phyloP scores from a whole-genome alignment of 2,113 vertebrate genomes.

The Pampusana beccarii region DNA sequence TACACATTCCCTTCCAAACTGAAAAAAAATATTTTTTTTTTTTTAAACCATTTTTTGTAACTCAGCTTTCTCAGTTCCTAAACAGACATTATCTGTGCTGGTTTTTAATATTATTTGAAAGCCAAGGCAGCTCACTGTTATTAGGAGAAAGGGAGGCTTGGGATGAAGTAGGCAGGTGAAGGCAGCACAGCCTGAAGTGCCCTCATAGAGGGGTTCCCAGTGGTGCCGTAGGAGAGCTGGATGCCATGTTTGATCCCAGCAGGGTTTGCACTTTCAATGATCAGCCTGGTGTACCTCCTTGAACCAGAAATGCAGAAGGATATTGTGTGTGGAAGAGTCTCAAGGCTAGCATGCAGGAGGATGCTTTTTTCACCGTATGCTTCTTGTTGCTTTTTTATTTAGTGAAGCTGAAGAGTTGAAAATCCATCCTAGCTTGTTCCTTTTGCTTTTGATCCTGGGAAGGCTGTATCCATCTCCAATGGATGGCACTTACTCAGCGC shows the following conservation, averaged over 20 bases:
- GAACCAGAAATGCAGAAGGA: not conserved
- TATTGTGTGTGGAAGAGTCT: not conserved
- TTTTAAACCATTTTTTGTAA: not conserved
- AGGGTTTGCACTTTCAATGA: not conserved
- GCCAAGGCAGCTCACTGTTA: not conserved
- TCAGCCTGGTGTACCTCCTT: not conserved
- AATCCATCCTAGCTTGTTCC: slow-evolving; percentile 89
- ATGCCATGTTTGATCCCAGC: not conserved
- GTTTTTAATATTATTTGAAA: not conserved
- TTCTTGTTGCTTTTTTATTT: not conserved
- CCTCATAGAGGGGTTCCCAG: not conserved
- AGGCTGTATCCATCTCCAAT: slow-evolving; percentile 94
- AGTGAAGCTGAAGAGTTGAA: slow-evolving; percentile 76
- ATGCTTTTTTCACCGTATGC: not conserved
- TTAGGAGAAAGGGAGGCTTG: not conserved
- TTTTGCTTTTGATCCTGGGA: slow-evolving; percentile 90
- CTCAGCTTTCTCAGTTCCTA: not conserved
- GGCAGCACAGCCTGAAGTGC: not conserved
- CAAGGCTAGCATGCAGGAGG: not conserved
- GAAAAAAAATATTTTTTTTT: not conserved
- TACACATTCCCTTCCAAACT: not conserved
- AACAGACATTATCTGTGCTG: not conserved
- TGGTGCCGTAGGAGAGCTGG: not conserved
- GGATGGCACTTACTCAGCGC: slow-evolving; percentile 87
- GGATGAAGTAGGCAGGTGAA: not conserved